These are phyloP conservation scores for Haplochromis vanheusdeni DNA, from an alignment of 2,113 vertebrate genomes.

Conservation along the genomic window DNA sequence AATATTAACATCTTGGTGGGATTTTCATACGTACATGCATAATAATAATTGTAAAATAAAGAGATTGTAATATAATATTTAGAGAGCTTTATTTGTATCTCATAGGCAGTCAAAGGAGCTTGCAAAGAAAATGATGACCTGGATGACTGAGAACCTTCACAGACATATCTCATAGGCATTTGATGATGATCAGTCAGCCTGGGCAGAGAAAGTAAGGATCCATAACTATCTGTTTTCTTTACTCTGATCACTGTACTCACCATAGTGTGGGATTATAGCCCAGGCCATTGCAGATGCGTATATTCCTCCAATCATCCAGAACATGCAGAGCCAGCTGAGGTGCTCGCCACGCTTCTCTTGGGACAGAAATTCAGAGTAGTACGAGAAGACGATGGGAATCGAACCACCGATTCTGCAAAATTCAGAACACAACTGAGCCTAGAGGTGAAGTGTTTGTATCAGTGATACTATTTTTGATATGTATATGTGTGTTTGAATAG, in stretches of 20 bases:
- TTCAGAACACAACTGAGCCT: background rate
- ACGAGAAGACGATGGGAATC: slow-evolving; percentile 97
- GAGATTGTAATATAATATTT: background rate
- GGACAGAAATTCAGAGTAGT: slow-evolving; percentile 94
- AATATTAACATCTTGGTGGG: background rate
- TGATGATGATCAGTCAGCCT: background rate
- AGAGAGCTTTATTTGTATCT: background rate
- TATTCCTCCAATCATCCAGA: slow-evolving; percentile 98
- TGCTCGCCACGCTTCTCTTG: slow-evolving; percentile 97
- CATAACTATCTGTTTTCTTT: background rate
- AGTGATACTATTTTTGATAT: background rate
- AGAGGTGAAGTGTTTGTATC: background rate
- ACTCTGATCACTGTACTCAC: slow-evolving; percentile 62
- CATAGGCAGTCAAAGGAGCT: background rate
- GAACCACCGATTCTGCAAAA: slow-evolving; percentile 87
- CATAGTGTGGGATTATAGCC: slow-evolving; percentile 97
- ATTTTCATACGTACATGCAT: background rate
- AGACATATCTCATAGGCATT: background rate
- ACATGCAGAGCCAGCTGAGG: slow-evolving; percentile 98
- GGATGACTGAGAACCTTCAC: too few species aligned
- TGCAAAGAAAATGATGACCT: too few species aligned
- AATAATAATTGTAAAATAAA: background rate
- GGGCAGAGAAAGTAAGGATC: background rate
- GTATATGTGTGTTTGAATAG: background rate
- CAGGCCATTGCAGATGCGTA: slow-evolving; percentile 97